A percentile compares a stretch with the other conserved stretches of the same genome.
Conservation (phyloP, 2,113 vertebrate genomes). For the Misgurnus mizolepis region DNA sequence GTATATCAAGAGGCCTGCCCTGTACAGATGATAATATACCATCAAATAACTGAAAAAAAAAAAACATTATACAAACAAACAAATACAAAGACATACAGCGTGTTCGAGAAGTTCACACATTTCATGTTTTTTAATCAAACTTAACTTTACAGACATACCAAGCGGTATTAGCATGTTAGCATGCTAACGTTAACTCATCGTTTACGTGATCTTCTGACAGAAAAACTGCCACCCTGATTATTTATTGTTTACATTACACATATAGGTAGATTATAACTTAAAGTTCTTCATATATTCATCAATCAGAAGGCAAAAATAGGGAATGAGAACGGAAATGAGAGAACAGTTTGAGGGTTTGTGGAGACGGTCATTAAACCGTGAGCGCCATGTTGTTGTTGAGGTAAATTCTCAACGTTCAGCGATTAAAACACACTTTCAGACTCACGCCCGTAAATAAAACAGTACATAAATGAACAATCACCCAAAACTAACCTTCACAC, state of each 20-base stretch:
- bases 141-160: neutral
- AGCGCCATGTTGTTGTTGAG: conserved; percentile 42
- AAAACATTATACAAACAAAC: too few species aligned
- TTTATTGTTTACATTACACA: neutral
- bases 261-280: neutral
- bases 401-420: neutral
- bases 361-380: conserved; percentile 8
- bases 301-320: too few species aligned
- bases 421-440: neutral
- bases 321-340: neutral
- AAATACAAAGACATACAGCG: too few species aligned
- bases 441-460: neutral
- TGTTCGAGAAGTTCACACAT: too few species aligned
- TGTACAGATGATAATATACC: too few species aligned
- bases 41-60: too few species aligned
- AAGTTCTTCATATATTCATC: neutral
- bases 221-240: neutral
- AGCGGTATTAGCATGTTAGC: conserved; percentile 16
- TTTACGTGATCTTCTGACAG: neutral
- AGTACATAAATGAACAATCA: neutral
- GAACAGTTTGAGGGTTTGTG: neutral
- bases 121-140: neutral
- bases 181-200: neutral
- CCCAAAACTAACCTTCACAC: neutral
- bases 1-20: too few species aligned